A percentile compares a stretch with the other conserved stretches of the same genome.
phyloP scores from a whole-genome alignment of 2,113 vertebrate species.

The Cavia porcellus region DNA sequence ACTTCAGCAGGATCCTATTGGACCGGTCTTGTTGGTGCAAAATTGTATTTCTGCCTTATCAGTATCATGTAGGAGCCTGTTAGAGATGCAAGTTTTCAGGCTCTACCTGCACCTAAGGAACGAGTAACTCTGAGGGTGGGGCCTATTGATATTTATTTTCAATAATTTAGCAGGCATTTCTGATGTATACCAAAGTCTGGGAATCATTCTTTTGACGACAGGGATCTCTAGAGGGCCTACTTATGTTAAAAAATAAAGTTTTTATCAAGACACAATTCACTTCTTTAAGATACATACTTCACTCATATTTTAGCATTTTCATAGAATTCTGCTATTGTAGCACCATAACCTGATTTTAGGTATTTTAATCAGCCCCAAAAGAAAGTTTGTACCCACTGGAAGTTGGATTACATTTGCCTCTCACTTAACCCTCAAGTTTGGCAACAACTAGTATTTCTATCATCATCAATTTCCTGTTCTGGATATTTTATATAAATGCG shows the following conservation, averaged over 20 bases:
- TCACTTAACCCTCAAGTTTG: not conserved
- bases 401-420: not conserved
- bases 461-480: not conserved
- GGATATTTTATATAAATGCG: not conserved
- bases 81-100: not conserved
- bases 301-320: not conserved
- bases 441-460: not conserved
- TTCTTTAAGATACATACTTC: not conserved
- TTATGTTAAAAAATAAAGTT: not conserved
- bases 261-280: not conserved
- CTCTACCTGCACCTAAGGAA: not conserved
- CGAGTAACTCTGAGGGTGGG: not conserved
- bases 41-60: not conserved
- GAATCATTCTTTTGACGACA: not conserved
- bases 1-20: not conserved
- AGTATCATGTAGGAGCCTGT: not conserved
- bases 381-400: not conserved
- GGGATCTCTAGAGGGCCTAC: not conserved
- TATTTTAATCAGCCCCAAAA: not conserved
- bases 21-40: too few species aligned
- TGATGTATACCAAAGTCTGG: not conserved
- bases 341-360: slow-evolving; percentile 2
- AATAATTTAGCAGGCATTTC: not conserved
- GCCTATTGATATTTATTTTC: not conserved
- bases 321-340: not conserved